Base-by-base conservation (phyloP, 2,888 invertebrate genomes). In the Leptodirus hochenwartii region DNA sequence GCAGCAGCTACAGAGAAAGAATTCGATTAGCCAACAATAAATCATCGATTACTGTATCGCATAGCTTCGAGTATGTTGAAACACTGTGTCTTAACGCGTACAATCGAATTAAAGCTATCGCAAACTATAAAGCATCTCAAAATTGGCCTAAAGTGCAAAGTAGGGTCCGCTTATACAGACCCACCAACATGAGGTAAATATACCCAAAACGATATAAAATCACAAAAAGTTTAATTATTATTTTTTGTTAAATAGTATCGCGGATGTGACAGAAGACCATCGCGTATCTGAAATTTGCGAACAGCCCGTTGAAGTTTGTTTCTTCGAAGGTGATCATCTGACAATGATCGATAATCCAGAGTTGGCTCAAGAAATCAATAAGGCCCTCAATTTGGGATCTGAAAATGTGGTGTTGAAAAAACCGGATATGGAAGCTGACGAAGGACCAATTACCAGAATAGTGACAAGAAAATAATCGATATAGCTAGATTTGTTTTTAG, bases 321-420 rank as follows among this genome's bases (percentile, higher is more conserved):
- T 61, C 26, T 55, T 76, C n/a, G 74, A 77, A 43, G 81, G 80
- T 6, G 73, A 74, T 45, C 81, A 82, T 43, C 49, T 64, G 0
- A 67, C 68, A 22, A 74, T 81, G 42, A 45, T 80, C 39, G 69
- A 76, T 9, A 74, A 70, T 42, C 58, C 63, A 27, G 66, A 66
- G 39, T 54, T 70, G 27, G 63, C 69, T 0, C 59, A 66, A 34
- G 56, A 69, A n/a, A 67, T 76, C 16, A 71, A 71, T 37, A 11
- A 4, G 37, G 13, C 30, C 10, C 22, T 22, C 10, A 11, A 11
- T 22, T 22, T 5, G 22, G 4, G 11, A 22, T 11, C 4, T 4
- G 22, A 22, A 11, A 22, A 22, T 22, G 22, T 22, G 10, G 22
- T 22, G 22, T 22, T 22, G 22, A n/a, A n/a, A n/a, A n/a, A n/a